Base-by-base conservation (phyloP, 2,888 invertebrate species). In the Perizoma flavofasciatum region DNA sequence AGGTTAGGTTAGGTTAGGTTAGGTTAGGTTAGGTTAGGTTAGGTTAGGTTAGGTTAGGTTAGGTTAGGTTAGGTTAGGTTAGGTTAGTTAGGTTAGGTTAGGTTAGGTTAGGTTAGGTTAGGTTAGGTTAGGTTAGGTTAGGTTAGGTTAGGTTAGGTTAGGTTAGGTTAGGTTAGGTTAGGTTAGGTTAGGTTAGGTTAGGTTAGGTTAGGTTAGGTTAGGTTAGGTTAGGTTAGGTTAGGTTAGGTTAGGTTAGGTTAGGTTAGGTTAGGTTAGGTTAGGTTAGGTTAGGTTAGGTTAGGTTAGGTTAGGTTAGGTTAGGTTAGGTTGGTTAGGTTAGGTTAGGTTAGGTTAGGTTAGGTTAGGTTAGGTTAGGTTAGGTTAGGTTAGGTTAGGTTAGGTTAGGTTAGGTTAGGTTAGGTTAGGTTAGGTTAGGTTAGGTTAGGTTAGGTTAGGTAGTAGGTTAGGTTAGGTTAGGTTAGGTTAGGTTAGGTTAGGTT, bases 321-420 rank as follows among this genome's bases (percentile, higher is more conserved):
- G 66, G 62, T 62, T 64, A 62, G 63, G 64, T 60, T 67, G 60
- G 59, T 61, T 60, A 57, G 64, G 59, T 67, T 62, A 61, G 63
- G 59, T 64, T 64, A 59, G 63, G 64, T 64, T 67, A 65, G 62
- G 62, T 67, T 67, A 65, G 65, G 65, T 65, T 65, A 61, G 65
- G 65, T 65, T 65, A 57, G 65, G 65, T 65, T 65, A 65, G 65
- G 65, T 65, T 65, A 63, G 66, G 63, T 67, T 67, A 62, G 66
- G 63, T 66, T 66, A 58, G 66, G 67, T 69, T 69, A 63, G 69
- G 69, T 69, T 69, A 67, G 69, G 69, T 69, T 69, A 66, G 67
- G 67, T 69, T 69, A 66, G 67, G 69, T 69, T 69, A 67, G 69
- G 67, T 69, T 69, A 67, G 69, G 66, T 69, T 65, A 61, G 68